Percentiles rank a stretch among this genome's conserved stretches.
Conservation (phyloP, 1,140 invertebrate genomes). For the Eupristina koningsbergeri region DNA sequence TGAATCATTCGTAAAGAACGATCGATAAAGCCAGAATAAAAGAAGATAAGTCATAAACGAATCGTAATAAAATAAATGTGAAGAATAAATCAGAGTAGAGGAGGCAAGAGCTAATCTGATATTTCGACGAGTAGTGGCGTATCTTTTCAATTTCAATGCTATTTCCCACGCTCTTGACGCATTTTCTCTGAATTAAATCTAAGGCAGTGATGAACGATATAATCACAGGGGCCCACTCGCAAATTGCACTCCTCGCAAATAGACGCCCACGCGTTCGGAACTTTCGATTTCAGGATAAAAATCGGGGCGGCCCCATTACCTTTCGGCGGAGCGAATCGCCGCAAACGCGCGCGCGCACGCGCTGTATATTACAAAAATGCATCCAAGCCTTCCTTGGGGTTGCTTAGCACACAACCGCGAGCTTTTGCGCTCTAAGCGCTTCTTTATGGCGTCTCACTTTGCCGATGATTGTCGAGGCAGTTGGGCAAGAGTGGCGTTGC, state of each 20-base stretch:
- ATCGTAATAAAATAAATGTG: background rate
- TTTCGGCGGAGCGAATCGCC: too few species aligned
- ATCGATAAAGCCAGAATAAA: background rate
- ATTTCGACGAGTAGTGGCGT: background rate
- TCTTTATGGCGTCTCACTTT: background rate
- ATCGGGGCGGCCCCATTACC: background rate
- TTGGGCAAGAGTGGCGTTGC: background rate
- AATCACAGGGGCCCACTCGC: background rate
- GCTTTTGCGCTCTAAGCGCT: background rate
- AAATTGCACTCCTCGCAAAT: too few species aligned
- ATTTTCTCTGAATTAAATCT: background rate
- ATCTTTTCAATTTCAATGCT: background rate
- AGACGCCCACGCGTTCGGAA: background rate
- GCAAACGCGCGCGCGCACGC: too few species aligned
- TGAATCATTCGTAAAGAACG: background rate
- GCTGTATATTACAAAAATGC: too few species aligned
- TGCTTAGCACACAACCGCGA: too few species aligned
- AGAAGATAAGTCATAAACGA: background rate
- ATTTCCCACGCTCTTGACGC: background rate
- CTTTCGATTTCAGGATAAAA: background rate
- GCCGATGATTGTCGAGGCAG: background rate
- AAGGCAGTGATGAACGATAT: background rate
- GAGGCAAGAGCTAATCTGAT: background rate
- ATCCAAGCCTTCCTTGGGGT: too few species aligned
- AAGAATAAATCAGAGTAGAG: background rate